phyloP scores from a whole-genome alignment of 2,888 invertebrate species.

The Tachina fera region DNA sequence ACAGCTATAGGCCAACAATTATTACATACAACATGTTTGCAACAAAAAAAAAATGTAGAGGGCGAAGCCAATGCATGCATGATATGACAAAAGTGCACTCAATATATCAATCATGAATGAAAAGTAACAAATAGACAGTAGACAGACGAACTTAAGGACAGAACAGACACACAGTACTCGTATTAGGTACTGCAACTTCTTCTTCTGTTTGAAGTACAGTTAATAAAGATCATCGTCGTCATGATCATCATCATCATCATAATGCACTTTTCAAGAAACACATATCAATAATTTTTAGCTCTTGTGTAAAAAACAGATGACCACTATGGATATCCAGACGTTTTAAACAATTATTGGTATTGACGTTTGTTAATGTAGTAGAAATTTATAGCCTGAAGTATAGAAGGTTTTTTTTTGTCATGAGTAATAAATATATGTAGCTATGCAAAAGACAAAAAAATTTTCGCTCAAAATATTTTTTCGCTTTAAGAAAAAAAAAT shows the following conservation, averaged over 20 bases:
- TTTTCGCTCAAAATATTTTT: background rate
- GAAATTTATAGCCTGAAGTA: background rate
- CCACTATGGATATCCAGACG: background rate
- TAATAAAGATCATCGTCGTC: slow-evolving; percentile 17
- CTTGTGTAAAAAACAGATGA: background rate
- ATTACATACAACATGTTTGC: background rate
- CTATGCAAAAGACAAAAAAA: background rate
- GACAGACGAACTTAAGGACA: slow-evolving; percentile 9
- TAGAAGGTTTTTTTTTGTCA: background rate
- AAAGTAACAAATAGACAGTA: slow-evolving; percentile 43
- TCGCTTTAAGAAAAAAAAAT: no score
- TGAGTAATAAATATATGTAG: background rate
- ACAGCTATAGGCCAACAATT: slow-evolving; percentile 42
- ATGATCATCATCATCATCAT: background rate
- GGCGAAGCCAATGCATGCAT: background rate
- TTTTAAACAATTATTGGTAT: slow-evolving; percentile 34
- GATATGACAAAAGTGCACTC: slow-evolving; percentile 45
- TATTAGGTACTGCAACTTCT: background rate
- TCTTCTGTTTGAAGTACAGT: slow-evolving; percentile 8
- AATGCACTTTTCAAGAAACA: slow-evolving; percentile 9
- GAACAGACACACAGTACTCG: background rate
- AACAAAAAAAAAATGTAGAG: background rate
- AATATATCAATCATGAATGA: slow-evolving; percentile 64
- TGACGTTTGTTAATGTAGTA: slow-evolving; percentile 14
- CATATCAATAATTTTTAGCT: background rate